Percentiles rank a stretch among this genome's conserved stretches.
Evolutionary conservation across 2,113 vertebrate genomes (phyloP).

Genomic region (Oncorhynchus gorbuscha): DNA sequence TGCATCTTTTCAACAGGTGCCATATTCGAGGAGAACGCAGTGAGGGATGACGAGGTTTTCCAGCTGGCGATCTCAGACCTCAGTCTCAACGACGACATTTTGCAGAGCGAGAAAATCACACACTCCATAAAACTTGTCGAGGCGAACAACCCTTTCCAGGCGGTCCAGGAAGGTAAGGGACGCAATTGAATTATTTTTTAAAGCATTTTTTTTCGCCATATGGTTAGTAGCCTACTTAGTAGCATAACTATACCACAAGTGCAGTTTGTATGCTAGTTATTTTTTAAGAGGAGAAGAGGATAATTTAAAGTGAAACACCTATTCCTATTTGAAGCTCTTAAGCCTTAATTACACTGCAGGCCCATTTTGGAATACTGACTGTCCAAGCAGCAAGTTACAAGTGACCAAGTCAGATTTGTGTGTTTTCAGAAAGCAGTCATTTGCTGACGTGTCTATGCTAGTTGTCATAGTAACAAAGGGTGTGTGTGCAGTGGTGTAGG

Average conservation of each 20-base stretch:
- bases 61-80: conserved; percentile 96
- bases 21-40: conserved; percentile 96
- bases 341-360: no score
- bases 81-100: conserved; percentile 93
- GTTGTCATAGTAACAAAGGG: no score
- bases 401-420: no score
- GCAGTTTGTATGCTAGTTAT: not conserved
- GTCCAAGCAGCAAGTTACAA: no score
- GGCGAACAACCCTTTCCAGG: conserved; percentile 96
- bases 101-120: conserved; percentile 98
- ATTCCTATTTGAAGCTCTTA: not conserved
- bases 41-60: conserved; percentile 94
- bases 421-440: no score
- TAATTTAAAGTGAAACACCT: not conserved
- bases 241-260: not conserved
- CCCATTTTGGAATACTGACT: no score
- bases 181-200: not conserved
- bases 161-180: conserved; percentile 92
- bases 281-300: not conserved
- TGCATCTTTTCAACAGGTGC: conserved; percentile 77
- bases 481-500: no score
- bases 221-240: not conserved
- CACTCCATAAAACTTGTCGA: conserved; percentile 97
- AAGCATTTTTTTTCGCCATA: not conserved
- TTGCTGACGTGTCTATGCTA: no score